A percentile compares a stretch with the other conserved stretches of the same genome.
Evolutionary conservation across 2,797 vertebrate species (phyloP).

Genomic region (Xyrichtys novacula): DNA sequence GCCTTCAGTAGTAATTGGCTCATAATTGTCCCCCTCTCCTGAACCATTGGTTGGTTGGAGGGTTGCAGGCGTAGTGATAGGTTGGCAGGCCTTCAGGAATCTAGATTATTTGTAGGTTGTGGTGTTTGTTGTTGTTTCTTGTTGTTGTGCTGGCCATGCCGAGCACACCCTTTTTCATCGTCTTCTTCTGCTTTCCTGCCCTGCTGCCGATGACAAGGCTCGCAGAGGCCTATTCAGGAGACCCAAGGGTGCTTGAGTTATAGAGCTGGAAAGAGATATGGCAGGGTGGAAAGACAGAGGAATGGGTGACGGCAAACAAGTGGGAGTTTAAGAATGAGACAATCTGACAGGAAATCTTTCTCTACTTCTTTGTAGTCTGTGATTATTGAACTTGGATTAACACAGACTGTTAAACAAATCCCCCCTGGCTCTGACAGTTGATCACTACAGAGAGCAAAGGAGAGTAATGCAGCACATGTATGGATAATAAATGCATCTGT

Average conservation of each 20-base stretch:
- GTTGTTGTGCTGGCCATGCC: conserved; percentile 64
- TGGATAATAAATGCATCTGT: conserved; percentile 42
- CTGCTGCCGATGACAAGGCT: conserved; percentile 39
- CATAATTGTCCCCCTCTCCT: conserved; percentile 28
- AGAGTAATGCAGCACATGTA: no score
- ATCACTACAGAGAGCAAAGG: conserved; percentile 17
- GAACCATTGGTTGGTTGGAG: conserved; percentile 38
- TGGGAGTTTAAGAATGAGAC: conserved; percentile 12
- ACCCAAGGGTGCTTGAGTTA: conserved; percentile 10
- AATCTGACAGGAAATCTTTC: conserved; percentile 5
- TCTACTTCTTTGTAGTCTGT: neutral
- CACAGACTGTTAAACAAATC: conserved; percentile 7
- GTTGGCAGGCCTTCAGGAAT: conserved; percentile 63
- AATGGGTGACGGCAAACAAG: conserved; percentile 16
- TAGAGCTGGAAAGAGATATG: conserved; percentile 5
- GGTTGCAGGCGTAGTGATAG: conserved; percentile 33
- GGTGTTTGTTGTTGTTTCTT: conserved; percentile 66
- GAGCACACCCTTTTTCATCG: neutral
- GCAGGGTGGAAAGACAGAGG: conserved; percentile 7
- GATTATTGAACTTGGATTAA: conserved; percentile 3
- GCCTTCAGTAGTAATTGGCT: conserved; percentile 41
- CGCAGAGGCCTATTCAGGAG: conserved; percentile 48
- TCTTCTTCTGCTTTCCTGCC: conserved; percentile 26
- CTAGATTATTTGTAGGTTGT: conserved; percentile 59
- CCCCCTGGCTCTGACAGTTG: neutral